These are phyloP conservation scores for Notothenia coriiceps DNA, from an alignment of 2,113 vertebrate species.

Conservation along the genomic window DNA sequence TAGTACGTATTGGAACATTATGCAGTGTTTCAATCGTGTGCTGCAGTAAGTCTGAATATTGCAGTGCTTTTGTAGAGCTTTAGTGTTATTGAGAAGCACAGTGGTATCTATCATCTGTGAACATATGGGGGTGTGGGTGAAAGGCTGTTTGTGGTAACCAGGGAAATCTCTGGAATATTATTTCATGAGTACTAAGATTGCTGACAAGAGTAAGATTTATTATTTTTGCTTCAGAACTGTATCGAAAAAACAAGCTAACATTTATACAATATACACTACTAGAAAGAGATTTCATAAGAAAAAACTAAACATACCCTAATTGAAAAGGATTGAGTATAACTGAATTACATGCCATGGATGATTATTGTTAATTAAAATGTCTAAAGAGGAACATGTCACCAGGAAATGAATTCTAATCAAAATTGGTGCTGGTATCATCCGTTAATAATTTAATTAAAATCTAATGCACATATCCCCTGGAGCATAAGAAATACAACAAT, in stretches of 20 bases:
- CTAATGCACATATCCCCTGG: constrained; percentile 16
- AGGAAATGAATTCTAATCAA: constrained; percentile 53
- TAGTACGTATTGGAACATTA: constrained; percentile 29
- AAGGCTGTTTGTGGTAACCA: neutral
- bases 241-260: neutral
- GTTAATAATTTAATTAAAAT: constrained; percentile 56
- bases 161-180: constrained; percentile 19
- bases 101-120: constrained; percentile 43
- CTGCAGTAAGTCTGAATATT: constrained; percentile 34
- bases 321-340: neutral
- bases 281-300: neutral
- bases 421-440: constrained; percentile 35
- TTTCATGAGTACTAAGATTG: constrained; percentile 7
- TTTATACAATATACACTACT: neutral
- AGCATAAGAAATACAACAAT: constrained; percentile 30
- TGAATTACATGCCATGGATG: constrained; percentile 7
- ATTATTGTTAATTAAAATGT: constrained; percentile 39
- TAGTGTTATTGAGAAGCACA: constrained; percentile 31
- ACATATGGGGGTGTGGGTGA: constrained; percentile 4
- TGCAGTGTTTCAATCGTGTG: constrained; percentile 22
- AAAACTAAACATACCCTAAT: neutral
- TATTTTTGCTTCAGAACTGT: neutral
- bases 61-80: constrained; percentile 21
- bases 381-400: constrained; percentile 10
- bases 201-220: neutral